These are phyloP conservation scores for Aproaerema taeniolella DNA, from an alignment of 2,888 invertebrate species.

Conservation along the genomic window DNA sequence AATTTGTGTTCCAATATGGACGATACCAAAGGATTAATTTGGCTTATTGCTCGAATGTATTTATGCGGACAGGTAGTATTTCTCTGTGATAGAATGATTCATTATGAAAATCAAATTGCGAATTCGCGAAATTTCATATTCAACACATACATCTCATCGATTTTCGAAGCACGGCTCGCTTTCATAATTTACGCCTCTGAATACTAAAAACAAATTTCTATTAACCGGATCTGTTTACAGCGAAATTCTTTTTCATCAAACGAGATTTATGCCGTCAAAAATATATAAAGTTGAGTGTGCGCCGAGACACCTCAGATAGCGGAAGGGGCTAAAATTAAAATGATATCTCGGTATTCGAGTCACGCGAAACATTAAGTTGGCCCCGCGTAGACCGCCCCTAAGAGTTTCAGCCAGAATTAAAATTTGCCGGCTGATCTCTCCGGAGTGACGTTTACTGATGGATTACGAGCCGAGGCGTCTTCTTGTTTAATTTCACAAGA, in stretches of 20 bases:
- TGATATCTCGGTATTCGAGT: constrained; percentile 71
- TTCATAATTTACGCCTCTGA: constrained; percentile 44
- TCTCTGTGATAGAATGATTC: too few relatives aligned
- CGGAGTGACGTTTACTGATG: constrained; percentile 60
- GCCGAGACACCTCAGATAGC: constrained; percentile 48
- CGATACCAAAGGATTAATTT: too few relatives aligned
- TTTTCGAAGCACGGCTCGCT: constrained; percentile 23
- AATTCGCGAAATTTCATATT: constrained; percentile 6
- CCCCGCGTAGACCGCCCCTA: constrained; percentile 66
- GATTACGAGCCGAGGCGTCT: constrained; percentile 49
- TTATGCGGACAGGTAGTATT: too few relatives aligned
- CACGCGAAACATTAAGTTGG: constrained; percentile 74
- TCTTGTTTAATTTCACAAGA: constrained; percentile 27
- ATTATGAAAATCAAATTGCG: too few relatives aligned
- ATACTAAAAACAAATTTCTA: constrained; percentile 65
- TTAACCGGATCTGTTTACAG: constrained; percentile 61
- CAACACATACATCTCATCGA: constrained; percentile 4
- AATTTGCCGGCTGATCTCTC: constrained; percentile 71
- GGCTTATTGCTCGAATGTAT: too few relatives aligned
- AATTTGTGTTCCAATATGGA: too few relatives aligned
- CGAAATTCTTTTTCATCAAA: constrained; percentile 67
- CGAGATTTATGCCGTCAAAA: constrained; percentile 67
- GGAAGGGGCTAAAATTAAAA: constrained; percentile 68
- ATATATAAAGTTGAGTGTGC: constrained; percentile 64
- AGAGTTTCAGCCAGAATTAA: constrained; percentile 71